Evolutionary conservation across 1,140 invertebrate genomes (phyloP), one percentile per base, ranked within the genome.

Genomic region (Muscidifurax raptorellus): DNA sequence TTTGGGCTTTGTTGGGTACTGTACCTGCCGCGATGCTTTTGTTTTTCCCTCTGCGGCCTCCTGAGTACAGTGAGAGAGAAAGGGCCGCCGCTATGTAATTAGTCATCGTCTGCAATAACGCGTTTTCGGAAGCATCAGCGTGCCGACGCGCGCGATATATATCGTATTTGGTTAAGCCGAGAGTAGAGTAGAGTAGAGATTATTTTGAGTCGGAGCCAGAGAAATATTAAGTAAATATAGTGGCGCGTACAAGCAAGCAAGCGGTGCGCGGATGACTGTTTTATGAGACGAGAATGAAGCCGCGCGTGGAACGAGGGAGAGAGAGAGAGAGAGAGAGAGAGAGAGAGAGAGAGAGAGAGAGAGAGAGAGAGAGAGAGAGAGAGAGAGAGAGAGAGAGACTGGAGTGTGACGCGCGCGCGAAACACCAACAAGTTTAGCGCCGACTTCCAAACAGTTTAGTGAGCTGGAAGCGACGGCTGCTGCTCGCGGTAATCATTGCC

Each of bases 401-500:
- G 28, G 80, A 52, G 44, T 72, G 74, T 72, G 74, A 76, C 74
- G 28, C 74, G 10, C 18, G 44, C 74, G 28, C 74, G n/a, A 22
- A 36, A 40, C 40, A n/a, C 74, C 74, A 76, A 76, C 74, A 52
- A 76, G 74, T 44, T 76, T 76, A 82, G 59, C 28, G 27, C 36
- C 27, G 27, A 76, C 30, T 40, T 82, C 74, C 59, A 44, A 66
- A 64, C 80, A 81, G 47, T 64, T 82, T 76, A 83, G 64, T 81
- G 71, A 66, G 40, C 44, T 83, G 72, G 64, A 82, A 83, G 30
- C 32, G 18, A 40, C 59, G 64, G 36, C 27, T 59, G 64, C 36
- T 22, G 74, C 74, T n/a, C 64, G 22, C 67, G 59, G 67, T 82
- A 83, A 83, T 83, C 82, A 83, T 83, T 78, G 76, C 71, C 52